Percentiles rank a stretch among this genome's conserved stretches.
Conservation (phyloP, 2,113 vertebrate genomes). For the Phyllostomus hastatus region DNA sequence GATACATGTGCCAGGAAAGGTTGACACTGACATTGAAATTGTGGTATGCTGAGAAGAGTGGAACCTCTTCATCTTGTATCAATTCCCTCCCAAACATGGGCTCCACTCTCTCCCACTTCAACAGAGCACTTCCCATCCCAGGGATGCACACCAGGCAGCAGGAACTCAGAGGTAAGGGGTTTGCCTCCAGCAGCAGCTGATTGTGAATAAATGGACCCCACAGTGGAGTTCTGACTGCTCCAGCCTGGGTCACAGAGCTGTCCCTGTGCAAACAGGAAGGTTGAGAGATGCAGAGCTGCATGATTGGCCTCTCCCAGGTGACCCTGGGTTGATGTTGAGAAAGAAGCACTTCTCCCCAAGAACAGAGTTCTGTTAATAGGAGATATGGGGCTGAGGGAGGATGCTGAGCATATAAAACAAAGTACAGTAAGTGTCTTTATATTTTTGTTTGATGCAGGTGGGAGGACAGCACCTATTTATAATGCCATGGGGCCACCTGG, state of each 20-base stretch:
- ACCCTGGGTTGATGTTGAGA: neutral
- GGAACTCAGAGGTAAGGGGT: neutral
- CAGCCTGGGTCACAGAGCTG: neutral
- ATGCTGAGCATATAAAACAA: neutral
- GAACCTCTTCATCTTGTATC: neutral
- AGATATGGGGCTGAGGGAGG: neutral
- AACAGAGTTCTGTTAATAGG: neutral
- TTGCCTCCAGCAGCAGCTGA: neutral
- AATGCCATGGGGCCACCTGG: no score
- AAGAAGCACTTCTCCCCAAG: neutral
- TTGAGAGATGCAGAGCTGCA: neutral
- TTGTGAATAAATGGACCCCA: neutral
- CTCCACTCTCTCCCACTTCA: neutral
- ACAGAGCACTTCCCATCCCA: neutral
- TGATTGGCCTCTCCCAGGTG: accelerated
- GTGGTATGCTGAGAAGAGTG: neutral
- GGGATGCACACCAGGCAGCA: no score
- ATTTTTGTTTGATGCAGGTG: neutral
- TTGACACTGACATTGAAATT: neutral
- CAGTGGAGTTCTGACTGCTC: neutral
- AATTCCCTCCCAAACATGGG: neutral
- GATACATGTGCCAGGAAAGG: neutral
- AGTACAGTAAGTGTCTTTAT: neutral
- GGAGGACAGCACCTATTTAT: neutral
- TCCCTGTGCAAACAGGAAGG: neutral